Base-by-base conservation (phyloP, 2,113 vertebrate species). In the Prochilodus magdalenae region DNA sequence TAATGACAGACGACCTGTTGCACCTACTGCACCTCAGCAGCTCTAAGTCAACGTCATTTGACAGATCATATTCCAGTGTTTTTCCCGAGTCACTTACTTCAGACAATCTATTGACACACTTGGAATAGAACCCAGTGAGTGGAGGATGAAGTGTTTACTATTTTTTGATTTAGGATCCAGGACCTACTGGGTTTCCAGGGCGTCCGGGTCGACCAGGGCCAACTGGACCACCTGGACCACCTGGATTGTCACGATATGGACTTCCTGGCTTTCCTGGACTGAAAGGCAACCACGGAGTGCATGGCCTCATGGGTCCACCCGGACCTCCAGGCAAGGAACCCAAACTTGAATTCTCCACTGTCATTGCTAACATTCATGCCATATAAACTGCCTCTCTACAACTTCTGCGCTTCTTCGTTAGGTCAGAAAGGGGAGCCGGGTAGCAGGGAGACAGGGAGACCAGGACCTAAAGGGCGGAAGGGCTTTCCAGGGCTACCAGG, bases 291-390 rank as follows among this genome's bases (percentile, higher is more conserved):
- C 29, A 47, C 74, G 92, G 92, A 65, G 62, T 11, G 1, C 14
- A 0, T 0, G 92, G 92, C 66, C 44, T 89, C 75, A 27, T 73
- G 14, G 92, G 92, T 5, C 0, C 0, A 0, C 70, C 36, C 82
- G 91, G 92, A 84, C 73, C 51, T n/a, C 89, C 90, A 91, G 92
- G 91, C 90, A 47, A 36, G 84, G 73, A 72, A 11, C 14, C 24
- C 8, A 26, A 69, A 20, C 13, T 57, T 27, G 27, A 13, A 10
- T 60, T 2, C 66, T 70, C n/a, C 22, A 4, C 33, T n/a, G 26
- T 13, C 10, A 44, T 67, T 67, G 29, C 1, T 66, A 10, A 36
- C 18, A 36, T 40, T 40, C 29, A 27, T 24, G 5, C 1, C 16
- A 60, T 63, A 27, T 29, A 1, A n/a, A 57, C 26, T 12, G 8